These are phyloP conservation scores for Symphodus melops DNA, from an alignment of 2,113 vertebrate species.

Conservation along the genomic window DNA sequence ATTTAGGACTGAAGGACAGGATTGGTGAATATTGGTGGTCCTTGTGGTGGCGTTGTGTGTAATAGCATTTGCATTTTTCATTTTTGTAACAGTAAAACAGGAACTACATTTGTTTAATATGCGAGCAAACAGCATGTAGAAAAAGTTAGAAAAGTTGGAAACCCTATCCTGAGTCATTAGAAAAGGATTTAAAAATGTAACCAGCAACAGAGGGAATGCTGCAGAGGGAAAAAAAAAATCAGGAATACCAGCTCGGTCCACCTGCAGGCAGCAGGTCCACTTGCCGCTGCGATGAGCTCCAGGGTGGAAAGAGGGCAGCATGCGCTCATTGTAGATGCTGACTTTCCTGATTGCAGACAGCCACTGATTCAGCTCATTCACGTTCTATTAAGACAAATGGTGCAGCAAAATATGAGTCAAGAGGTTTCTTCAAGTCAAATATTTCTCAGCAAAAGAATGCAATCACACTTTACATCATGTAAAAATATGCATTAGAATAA, in stretches of 20 bases:
- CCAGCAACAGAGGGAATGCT: no score
- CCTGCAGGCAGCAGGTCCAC: constrained; percentile 93
- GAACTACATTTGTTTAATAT: neutral
- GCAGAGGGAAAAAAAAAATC: neutral
- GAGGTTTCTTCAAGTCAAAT: neutral
- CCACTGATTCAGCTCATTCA: constrained; percentile 95
- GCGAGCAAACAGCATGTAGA: no score
- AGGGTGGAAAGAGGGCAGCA: constrained; percentile 87
- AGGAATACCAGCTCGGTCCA: constrained; percentile 81
- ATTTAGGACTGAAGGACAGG: neutral
- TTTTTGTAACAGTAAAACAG: neutral
- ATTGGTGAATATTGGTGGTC: neutral
- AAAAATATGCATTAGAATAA: no score
- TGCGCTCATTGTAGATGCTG: constrained; percentile 86
- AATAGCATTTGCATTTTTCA: constrained; percentile 3
- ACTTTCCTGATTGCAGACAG: constrained; percentile 90
- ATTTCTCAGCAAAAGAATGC: no score
- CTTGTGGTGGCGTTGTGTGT: neutral
- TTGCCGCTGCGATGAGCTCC: constrained; percentile 86
- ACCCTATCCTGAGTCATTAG: no score
- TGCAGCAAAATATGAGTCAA: neutral
- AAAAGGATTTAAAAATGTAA: no score
- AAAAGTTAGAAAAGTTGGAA: no score
- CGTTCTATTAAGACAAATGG: constrained; percentile 79
- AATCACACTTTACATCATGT: no score